Conservation (phyloP, 2,797 vertebrate genomes). For the Anableps anableps region DNA sequence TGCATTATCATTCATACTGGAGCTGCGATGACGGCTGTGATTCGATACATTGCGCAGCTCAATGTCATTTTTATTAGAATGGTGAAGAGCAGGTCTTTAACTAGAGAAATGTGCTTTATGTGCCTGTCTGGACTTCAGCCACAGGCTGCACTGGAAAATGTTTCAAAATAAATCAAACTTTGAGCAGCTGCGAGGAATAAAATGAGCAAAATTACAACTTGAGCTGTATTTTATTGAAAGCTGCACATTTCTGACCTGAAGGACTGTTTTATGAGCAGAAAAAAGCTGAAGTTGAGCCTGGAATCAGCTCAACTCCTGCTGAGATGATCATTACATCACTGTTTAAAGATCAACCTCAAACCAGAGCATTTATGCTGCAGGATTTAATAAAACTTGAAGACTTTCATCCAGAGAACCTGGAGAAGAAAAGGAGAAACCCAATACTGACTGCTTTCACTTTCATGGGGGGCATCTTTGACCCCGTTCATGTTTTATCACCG, state of each 20-base stretch:
- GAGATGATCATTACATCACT: not conserved
- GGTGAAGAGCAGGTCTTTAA: not conserved
- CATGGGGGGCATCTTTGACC: constrained; percentile 19
- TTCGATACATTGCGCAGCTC: not conserved
- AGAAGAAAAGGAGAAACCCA: not conserved
- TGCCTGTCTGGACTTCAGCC: not conserved
- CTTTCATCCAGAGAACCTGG: not conserved
- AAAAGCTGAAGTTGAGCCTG: not conserved
- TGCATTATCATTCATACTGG: not conserved
- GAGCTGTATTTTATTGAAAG: not conserved
- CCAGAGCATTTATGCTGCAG: not conserved
- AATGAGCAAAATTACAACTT: not conserved
- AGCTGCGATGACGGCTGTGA: not conserved
- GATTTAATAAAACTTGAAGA: not conserved
- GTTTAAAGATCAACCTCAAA: not conserved
- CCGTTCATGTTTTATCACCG: constrained; percentile 33
- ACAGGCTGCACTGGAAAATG: not conserved
- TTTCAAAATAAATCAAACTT: not conserved
- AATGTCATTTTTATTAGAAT: not conserved
- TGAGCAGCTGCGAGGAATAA: not conserved
- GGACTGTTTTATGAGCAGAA: not conserved
- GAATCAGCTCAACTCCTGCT: not conserved
- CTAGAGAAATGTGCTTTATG: not conserved
- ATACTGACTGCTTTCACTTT: not conserved
- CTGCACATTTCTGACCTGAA: not conserved